phyloP scores from a whole-genome alignment of 2,797 vertebrate species.

The Podarcis lilfordi region DNA sequence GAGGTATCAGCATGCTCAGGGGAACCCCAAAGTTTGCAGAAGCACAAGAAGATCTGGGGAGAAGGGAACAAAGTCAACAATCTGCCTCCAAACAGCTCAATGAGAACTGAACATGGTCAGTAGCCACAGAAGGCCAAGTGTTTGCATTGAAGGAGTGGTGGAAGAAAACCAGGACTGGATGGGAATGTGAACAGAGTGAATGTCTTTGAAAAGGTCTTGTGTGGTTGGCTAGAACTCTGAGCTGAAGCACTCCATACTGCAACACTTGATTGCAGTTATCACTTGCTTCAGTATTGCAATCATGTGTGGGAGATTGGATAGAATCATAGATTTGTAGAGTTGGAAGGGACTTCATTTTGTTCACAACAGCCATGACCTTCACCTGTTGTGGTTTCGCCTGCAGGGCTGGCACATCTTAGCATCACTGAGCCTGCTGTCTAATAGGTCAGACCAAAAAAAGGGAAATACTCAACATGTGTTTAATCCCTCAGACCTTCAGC shows the following conservation, averaged over 20 bases:
- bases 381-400: background rate
- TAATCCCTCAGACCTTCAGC: slow-evolving; percentile 16
- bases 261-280: background rate
- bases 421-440: fast-evolving
- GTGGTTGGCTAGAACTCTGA: background rate
- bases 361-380: background rate
- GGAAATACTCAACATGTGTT: background rate
- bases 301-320: background rate
- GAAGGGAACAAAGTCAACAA: background rate
- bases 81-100: background rate
- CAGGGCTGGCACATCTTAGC: background rate
- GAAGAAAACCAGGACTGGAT: background rate
- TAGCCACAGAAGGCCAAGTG: background rate
- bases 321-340: background rate
- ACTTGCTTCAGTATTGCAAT: background rate
- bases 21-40: background rate
- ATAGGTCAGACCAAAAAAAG: background rate
- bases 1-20: background rate
- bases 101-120: background rate
- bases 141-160: background rate
- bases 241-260: background rate
- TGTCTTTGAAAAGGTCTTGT: background rate
- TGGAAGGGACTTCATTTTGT: too few relatives aligned
- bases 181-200: background rate
- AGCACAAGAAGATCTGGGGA: background rate